Conservation (phyloP, 2,888 invertebrate genomes). For the Drosophila merina region DNA sequence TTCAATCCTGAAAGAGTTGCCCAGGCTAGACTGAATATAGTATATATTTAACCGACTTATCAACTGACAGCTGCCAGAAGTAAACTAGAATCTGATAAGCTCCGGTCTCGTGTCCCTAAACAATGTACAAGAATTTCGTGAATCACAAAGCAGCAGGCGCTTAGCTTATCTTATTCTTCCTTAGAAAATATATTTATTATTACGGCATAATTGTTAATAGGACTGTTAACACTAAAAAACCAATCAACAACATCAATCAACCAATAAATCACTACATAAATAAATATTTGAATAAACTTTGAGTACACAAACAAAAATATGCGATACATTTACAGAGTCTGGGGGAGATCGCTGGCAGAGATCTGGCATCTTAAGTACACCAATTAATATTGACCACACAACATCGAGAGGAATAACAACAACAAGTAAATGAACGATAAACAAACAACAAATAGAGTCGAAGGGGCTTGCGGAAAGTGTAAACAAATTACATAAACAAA, state of each 20-base stretch:
- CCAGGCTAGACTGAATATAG: constrained; percentile 8
- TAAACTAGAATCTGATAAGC: constrained; percentile 41
- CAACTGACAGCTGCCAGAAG: constrained; percentile 56
- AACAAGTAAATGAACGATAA: constrained; percentile 34
- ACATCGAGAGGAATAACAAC: constrained; percentile 41
- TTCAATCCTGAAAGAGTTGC: constrained; percentile 54
- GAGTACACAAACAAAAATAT: constrained; percentile 22
- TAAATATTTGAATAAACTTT: constrained; percentile 8
- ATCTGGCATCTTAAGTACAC: constrained; percentile 48
- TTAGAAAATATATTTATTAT: constrained; percentile 18
- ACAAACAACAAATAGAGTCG: constrained; percentile 49
- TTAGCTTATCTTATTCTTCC: constrained; percentile 19
- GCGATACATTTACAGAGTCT: constrained; percentile 11
- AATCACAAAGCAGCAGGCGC: constrained; percentile 46
- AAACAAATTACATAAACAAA: constrained; percentile 78
- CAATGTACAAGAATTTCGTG: constrained; percentile 30
- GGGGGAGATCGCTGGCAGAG: neutral
- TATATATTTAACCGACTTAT: constrained; percentile 39
- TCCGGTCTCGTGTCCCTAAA: constrained; percentile 35
- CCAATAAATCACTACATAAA: constrained; percentile 27
- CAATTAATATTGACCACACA: constrained; percentile 68
- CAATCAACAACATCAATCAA: constrained; percentile 42
- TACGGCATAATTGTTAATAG: neutral
- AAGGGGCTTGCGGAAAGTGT: constrained; percentile 36
- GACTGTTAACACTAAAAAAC: constrained; percentile 23